Evolutionary conservation across 2,888 invertebrate genomes (phyloP).

Genomic region (Pelosia muscerda): DNA sequence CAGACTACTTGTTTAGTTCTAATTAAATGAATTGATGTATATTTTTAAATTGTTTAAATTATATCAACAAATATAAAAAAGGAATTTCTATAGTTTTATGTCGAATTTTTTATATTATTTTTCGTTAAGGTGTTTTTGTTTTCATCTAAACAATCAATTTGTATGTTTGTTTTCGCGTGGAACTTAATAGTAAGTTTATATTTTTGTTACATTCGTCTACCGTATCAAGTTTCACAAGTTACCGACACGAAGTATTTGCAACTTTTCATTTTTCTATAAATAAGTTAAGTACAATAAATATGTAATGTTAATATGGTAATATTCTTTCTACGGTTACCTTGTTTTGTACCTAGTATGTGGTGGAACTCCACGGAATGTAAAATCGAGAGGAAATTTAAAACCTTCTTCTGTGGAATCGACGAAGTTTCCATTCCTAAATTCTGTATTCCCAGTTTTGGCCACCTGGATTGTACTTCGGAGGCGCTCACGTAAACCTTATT

Average conservation of each 20-base stretch:
- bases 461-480: no score
- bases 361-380: not conserved
- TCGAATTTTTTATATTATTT: slow-evolving; percentile 58
- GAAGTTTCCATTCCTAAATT: no score
- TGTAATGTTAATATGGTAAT: slow-evolving; percentile 45
- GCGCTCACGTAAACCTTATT: no score
- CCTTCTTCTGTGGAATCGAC: no score
- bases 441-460: no score
- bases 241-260: slow-evolving; percentile 44
- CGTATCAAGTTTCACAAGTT: slow-evolving; percentile 41
- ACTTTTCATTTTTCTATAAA: slow-evolving; percentile 47
- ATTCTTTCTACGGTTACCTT: slow-evolving; percentile 34
- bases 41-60: slow-evolving; percentile 42
- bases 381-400: not conserved
- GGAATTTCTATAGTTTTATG: slow-evolving; percentile 57
- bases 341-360: slow-evolving; percentile 13
- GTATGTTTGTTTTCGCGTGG: slow-evolving; percentile 46
- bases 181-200: slow-evolving; percentile 46
- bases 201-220: slow-evolving; percentile 40
- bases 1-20: slow-evolving; percentile 19
- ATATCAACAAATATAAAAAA: slow-evolving; percentile 46
- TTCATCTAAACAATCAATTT: slow-evolving; percentile 44
- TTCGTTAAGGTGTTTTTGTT: slow-evolving; percentile 42
- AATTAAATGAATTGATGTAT: slow-evolving; percentile 40
- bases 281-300: slow-evolving; percentile 57